Evolutionary conservation across 2,113 vertebrate genomes (phyloP).

Genomic region (Eulemur macaco): DNA sequence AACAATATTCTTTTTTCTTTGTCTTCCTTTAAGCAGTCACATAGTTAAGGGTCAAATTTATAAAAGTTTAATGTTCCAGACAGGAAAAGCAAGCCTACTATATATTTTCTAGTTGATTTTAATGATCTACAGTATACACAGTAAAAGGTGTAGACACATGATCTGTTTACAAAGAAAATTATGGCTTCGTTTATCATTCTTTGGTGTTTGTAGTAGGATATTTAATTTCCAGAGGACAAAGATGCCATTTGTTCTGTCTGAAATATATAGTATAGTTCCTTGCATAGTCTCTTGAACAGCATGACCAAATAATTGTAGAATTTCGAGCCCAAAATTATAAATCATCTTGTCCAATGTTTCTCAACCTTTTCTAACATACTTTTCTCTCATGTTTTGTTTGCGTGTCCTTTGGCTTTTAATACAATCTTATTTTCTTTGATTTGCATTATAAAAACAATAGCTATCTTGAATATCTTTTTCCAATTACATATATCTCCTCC

Average conservation of each 20-base stretch:
- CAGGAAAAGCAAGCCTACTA: not conserved
- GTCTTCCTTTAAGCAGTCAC: not conserved
- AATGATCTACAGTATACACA: not conserved
- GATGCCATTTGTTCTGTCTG: not conserved
- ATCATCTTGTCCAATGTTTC: not conserved
- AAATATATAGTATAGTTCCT: not conserved
- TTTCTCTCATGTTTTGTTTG: not conserved
- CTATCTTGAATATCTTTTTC: not conserved
- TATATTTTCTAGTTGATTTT: slow-evolving; percentile 37
- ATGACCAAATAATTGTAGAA: not conserved
- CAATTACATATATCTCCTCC: not conserved
- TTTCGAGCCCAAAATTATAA: slow-evolving; percentile 20
- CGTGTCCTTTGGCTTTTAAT: not conserved
- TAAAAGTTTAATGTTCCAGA: not conserved
- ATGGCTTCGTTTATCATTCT: not conserved
- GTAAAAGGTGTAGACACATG: not conserved
- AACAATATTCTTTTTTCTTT: not conserved
- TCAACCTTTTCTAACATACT: not conserved
- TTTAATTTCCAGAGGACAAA: slow-evolving; percentile 37
- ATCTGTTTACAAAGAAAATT: not conserved
- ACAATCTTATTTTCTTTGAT: not conserved
- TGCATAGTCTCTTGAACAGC: not conserved
- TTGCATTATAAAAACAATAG: not conserved
- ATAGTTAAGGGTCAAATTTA: not conserved
- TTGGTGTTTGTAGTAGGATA: slow-evolving; percentile 10